These are phyloP conservation scores for Acleris sparsana DNA, from an alignment of 2,888 invertebrate genomes.

Conservation along the genomic window DNA sequence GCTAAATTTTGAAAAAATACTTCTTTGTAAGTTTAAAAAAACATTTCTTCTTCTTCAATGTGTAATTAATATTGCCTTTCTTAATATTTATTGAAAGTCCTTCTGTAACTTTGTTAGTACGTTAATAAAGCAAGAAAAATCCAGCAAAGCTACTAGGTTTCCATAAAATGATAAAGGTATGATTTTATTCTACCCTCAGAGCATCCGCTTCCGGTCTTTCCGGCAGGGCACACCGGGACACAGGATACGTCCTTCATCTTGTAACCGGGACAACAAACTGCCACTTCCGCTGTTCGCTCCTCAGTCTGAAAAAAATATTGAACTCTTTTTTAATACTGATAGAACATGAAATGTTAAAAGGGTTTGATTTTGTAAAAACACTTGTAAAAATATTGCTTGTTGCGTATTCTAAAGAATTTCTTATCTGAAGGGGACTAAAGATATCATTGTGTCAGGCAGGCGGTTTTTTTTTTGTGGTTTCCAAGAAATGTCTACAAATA, in stretches of 20 bases:
- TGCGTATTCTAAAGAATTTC: background rate
- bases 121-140: background rate
- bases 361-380: background rate
- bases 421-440: background rate
- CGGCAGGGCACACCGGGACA: constrained; percentile 84
- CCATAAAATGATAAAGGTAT: background rate
- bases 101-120: background rate
- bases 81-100: no score
- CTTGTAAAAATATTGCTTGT: background rate
- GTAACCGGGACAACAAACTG: constrained; percentile 91
- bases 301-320: constrained; percentile 83
- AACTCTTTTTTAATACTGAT: background rate
- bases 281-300: constrained; percentile 85
- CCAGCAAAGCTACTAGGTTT: background rate
- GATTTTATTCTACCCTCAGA: constrained; percentile 74
- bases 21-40: no score
- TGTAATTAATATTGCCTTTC: no score
- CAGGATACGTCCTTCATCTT: constrained; percentile 85
- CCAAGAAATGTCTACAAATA: no score
- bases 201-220: constrained; percentile 85
- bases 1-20: no score
- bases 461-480: no score
- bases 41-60: no score
- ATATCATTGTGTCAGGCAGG: no score
- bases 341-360: background rate